phyloP scores from a whole-genome alignment of 1,140 invertebrate species.

The Lepidurus arcticus region DNA sequence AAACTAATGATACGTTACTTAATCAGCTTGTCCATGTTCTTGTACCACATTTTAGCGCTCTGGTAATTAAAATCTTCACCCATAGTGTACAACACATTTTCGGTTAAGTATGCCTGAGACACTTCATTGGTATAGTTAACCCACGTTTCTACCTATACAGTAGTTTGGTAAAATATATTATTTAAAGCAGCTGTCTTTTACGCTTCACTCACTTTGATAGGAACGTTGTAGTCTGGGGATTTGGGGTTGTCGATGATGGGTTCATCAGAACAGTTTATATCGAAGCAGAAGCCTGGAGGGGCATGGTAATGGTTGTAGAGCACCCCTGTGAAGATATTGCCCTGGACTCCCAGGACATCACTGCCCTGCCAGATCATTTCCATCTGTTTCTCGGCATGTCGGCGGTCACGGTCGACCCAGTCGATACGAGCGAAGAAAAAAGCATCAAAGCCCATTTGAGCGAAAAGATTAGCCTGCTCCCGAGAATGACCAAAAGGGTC shows the following conservation, averaged over 20 bases:
- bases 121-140: conserved; percentile 38
- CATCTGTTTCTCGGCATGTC: conserved; percentile 50
- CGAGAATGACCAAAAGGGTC: conserved; percentile 88
- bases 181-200: conserved; percentile 4
- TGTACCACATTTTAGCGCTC: conserved; percentile 55
- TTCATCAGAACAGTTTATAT: conserved; percentile 71
- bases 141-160: conserved; percentile 40
- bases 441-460: conserved; percentile 67
- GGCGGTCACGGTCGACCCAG: conserved; percentile 53
- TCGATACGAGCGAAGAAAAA: conserved; percentile 59
- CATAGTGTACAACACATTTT: conserved; percentile 54
- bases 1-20: conserved; percentile 46
- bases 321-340: conserved; percentile 61
- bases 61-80: conserved; percentile 55
- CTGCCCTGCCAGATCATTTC: conserved; percentile 57
- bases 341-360: conserved; percentile 44
- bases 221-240: conserved; percentile 44
- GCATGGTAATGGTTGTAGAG: conserved; percentile 72
- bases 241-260: conserved; percentile 58
- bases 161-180: neutral
- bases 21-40: conserved; percentile 67
- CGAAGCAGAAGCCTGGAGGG: conserved; percentile 84
- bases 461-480: conserved; percentile 78
- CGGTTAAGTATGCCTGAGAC: conserved; percentile 42
- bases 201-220: conserved; percentile 51